Base-by-base conservation (phyloP, 2,797 vertebrate species). In the Enteromius fasciolatus region DNA sequence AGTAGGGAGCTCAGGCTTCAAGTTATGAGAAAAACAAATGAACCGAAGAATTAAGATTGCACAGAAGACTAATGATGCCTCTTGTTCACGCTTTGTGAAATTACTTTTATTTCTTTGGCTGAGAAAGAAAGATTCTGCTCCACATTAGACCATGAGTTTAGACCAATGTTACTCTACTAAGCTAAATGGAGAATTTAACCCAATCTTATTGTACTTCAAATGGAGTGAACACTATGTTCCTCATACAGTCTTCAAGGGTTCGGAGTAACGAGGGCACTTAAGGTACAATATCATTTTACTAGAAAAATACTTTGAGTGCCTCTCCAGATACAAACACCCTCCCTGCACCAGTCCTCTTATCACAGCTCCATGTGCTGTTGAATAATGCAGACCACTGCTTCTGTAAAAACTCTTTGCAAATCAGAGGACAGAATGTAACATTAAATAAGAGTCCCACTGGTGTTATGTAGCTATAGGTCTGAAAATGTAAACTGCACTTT, bases 11-110 rank as follows among this genome's bases (percentile, higher is more conserved):
- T 23, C 18, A 48, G 25, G 25, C 12, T 67, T 20, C 59, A 66
- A 25, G 36, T 76, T 61, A 76, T 44, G 54, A 76, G 54, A 61
- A 61, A 36, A n/a, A 78, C 25, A 78, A 67, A 61, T 66, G 5
- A 67, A 52, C 76, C 28, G 0, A 66, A 66, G 41, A 33, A 12
- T 36, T 15, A 76, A 15, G 54, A 59, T 61, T 61, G 36, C 52
- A 59, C n/a, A 17, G 25, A 50, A 78, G 44, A 46, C 11, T 36
- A 78, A 67, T 64, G 5, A 50, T 33, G 25, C 1, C 25, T 66
- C 17, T 66, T 36, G 74, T 61, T 44, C 15, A 72, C 48, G 14
- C 33, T 75, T 23, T 59, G 20, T 36, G 33, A 75, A 33, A 77
- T 15, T 23, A 28, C 33, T 66, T 66, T 23, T 66, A 17, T 46